These are phyloP conservation scores for Molorchus minor DNA, from an alignment of 2,888 invertebrate genomes.

Conservation along the genomic window DNA sequence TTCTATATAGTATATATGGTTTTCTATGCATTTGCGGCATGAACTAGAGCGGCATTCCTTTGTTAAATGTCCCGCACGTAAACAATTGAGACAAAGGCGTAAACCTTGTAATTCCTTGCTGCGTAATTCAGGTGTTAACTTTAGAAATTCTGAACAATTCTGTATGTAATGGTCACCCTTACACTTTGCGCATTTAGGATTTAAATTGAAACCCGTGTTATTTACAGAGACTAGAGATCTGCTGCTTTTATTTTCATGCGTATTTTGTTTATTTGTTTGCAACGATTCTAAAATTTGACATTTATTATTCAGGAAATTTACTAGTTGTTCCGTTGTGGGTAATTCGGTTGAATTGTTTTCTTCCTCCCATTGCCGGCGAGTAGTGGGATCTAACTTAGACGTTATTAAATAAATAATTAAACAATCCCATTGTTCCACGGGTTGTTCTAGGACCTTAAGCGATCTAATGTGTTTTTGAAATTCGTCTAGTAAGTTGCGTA, in stretches of 20 bases:
- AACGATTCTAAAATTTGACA: neutral
- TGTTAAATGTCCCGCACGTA: neutral
- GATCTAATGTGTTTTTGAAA: neutral
- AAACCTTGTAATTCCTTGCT: neutral
- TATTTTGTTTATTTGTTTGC: neutral
- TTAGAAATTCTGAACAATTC: neutral
- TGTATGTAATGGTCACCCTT: neutral
- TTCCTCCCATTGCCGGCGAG: neutral
- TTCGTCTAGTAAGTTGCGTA: neutral
- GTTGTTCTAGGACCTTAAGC: neutral
- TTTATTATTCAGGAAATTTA: neutral
- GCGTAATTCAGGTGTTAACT: neutral
- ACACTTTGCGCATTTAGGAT: neutral
- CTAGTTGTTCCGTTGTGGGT: neutral
- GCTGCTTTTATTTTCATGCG: neutral
- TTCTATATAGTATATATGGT: too few relatives aligned
- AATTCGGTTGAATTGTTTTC: neutral
- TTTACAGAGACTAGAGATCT: neutral
- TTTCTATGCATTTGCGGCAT: neutral
- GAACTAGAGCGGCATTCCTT: neutral
- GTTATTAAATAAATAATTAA: neutral
- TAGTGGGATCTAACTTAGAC: neutral
- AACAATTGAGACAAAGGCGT: neutral
- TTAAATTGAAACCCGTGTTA: neutral
- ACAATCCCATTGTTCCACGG: neutral